Evolutionary conservation across 2,888 invertebrate genomes (phyloP).

Genomic region (Platycheirus albimanus): DNA sequence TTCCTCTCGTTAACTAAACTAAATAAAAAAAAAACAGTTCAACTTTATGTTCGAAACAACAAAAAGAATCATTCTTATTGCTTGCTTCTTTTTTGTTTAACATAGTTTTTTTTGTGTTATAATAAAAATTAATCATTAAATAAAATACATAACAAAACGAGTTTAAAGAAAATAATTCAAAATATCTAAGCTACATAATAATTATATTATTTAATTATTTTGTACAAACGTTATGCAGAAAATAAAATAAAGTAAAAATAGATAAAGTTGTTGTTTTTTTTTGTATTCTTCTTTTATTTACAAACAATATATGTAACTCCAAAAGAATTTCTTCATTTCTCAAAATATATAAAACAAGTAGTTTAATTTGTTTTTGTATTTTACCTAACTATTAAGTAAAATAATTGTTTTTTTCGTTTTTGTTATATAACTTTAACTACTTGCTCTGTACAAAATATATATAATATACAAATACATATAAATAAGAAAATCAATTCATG

Average conservation of each 20-base stretch:
- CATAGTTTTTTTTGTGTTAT: neutral
- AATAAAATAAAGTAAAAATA: slow-evolving; percentile 9
- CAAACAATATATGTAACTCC: no score
- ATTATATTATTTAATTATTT: slow-evolving; percentile 3
- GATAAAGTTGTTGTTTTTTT: no score
- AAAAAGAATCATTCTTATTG: slow-evolving; percentile 13
- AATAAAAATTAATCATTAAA: neutral
- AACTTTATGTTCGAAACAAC: neutral
- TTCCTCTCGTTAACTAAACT: slow-evolving; percentile 19
- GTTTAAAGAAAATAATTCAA: slow-evolving; percentile 12
- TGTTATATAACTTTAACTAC: slow-evolving; percentile 25
- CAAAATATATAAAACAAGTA: no score
- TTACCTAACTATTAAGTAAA: slow-evolving; percentile 65
- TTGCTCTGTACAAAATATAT: slow-evolving; percentile 44
- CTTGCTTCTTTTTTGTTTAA: neutral
- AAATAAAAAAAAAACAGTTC: slow-evolving; percentile 13
- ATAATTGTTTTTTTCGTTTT: no score
- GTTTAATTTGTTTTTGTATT: slow-evolving; percentile 32
- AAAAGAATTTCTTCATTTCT: no score
- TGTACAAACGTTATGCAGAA: slow-evolving; percentile 21
- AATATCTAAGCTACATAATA: slow-evolving; percentile 10
- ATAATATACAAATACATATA: slow-evolving; percentile 21
- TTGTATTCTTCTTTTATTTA: neutral
- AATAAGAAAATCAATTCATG: slow-evolving; percentile 4
- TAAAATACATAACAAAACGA: neutral